These are phyloP conservation scores for Apotomis betuletana DNA, from an alignment of 2,888 invertebrate species.

Conservation along the genomic window DNA sequence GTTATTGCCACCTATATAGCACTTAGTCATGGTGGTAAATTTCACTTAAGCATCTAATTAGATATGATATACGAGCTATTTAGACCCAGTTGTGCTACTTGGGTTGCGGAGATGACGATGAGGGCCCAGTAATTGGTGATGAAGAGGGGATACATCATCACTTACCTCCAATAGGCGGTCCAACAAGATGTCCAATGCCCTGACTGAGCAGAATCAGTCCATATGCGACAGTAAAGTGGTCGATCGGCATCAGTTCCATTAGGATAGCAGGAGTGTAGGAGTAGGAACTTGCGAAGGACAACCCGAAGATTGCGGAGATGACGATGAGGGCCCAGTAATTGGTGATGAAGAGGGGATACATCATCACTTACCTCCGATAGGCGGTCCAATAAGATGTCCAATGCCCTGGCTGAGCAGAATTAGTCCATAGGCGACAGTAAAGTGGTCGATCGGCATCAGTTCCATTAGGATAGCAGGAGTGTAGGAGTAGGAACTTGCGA, in stretches of 20 bases:
- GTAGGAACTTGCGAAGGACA: slow-evolving; percentile 67
- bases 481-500: slow-evolving; percentile 95
- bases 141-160: slow-evolving; percentile 77
- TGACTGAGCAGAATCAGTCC: slow-evolving; percentile 94
- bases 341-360: slow-evolving; percentile 82
- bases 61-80: too few species aligned
- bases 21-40: too few species aligned
- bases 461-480: slow-evolving; percentile 95
- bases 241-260: slow-evolving; percentile 94
- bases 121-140: slow-evolving; percentile 79
- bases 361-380: slow-evolving; percentile 88
- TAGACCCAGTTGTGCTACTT: too few species aligned
- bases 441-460: slow-evolving; percentile 93
- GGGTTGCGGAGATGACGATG: slow-evolving; percentile 79
- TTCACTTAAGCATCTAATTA: too few species aligned
- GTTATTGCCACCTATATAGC: too few species aligned
- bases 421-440: slow-evolving; percentile 96
- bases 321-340: slow-evolving; percentile 76
- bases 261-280: slow-evolving; percentile 95
- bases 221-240: slow-evolving; percentile 95
- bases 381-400: slow-evolving; percentile 96
- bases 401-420: slow-evolving; percentile 95
- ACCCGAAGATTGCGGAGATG: slow-evolving; percentile 83
- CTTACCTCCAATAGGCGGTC: slow-evolving; percentile 95
- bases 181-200: slow-evolving; percentile 96